Base-by-base conservation (phyloP, 2,888 invertebrate species). In the Clostera curtula region DNA sequence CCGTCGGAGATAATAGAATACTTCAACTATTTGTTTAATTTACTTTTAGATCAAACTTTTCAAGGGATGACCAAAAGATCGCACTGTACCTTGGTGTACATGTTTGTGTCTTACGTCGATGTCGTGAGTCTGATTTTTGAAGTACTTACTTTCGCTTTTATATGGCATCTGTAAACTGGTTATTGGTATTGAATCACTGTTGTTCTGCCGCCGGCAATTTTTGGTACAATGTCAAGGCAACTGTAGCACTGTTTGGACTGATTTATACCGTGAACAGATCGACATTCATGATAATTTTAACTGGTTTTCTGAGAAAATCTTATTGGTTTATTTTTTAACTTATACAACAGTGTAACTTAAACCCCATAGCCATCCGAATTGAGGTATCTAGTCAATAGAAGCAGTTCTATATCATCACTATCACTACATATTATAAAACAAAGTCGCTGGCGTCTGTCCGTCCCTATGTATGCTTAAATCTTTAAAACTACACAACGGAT, bases 11-110 rank as follows among this genome's bases (percentile, higher is more conserved):
- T 28, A 29, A 29, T 19, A 25, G 36, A 27, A 30, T 32, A 24
- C 13, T 22, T 13, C 25, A 26, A 18, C 23, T 19, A 29, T 12
- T 28, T 15, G 24, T 19, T 31, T 28, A 22, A 19, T 33, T 36
- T 32, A 36, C 15, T 27, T 29, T 28, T 19, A 19, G 6, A 19
- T 7, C 10, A 10, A 11, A 19, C 1, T n/a, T n/a, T n/a, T n/a
- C n/a, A n/a, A n/a, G n/a, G n/a, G n/a, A n/a, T 2, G 18, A 6
- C 19, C 2, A 11, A 19, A 10, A 7, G 5, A 20, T 6, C 12
- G 7, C 11, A 17, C 14, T 40, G 54, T 71, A 79, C 75, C 77
- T 77, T 77, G 53, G 76, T 49, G 69, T 64, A 80, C 79, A 77
- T 76, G 75, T 67, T 76, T 64, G 57, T 57, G 48, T 60, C 57